Evolutionary conservation across 2,888 invertebrate genomes (phyloP), one percentile per base, ranked within the genome.

Genomic region (Ophioninae sp.): DNA sequence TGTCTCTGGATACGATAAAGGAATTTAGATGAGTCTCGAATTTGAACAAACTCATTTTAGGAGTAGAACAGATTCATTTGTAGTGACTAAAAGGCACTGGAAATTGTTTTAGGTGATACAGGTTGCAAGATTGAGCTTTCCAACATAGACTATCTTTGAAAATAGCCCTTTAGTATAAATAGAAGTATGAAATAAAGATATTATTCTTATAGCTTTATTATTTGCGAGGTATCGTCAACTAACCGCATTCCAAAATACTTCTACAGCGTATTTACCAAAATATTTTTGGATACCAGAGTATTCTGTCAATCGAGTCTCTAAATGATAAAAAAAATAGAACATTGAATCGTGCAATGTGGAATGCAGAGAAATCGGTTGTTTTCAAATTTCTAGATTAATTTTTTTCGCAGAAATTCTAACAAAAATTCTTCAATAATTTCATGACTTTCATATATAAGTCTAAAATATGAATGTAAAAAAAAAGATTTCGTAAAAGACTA

Each of bases 261-360:
- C 6, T 71, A 78, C 59, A 20, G 20, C 59, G 72, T 37, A 13
- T 37, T 37, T 51, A 22, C 20, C 63, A 37, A 22, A 68, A 56
- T 13, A 64, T 44, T 56, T 41, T 13, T 56, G 63, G 30, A 64
- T 77, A 58, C 41, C 61, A 64, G 8, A 56, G 9, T 37, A n/a
- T 61, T 10, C 30, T 17, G 37, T 17, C n/a, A 64, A 68, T 56
- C 3, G 56, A 17, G 3, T 6, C 17, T 23, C 13, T 39, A 9
- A 23, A 6, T 74, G 3, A 20, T 30, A 30, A 30, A 30, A 30
- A 30, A 30, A 30, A 30, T 30, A 30, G 1, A 3, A 30, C 2
- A 30, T 30, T 2, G 30, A 30, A 30, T 30, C 30, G 30, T 30
- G 30, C 30, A 30, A 1, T 30, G 30, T 30, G 30, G 30, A 30